These are phyloP conservation scores for Drosophila anomelani DNA, from an alignment of 2,888 invertebrate species.

Conservation along the genomic window DNA sequence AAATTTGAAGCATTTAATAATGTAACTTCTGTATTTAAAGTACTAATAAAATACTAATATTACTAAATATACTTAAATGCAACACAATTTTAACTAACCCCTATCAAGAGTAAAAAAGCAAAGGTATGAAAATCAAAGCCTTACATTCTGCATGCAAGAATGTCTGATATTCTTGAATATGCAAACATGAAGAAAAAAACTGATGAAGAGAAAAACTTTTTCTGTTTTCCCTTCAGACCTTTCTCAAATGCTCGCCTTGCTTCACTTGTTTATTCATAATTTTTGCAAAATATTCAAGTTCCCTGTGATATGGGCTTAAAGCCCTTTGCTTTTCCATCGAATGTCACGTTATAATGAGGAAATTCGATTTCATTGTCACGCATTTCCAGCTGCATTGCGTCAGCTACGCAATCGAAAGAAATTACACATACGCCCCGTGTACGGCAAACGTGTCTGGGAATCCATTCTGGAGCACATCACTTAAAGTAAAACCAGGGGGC, in stretches of 20 bases:
- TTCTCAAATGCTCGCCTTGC: neutral
- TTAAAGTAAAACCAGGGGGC: slow-evolving; percentile 28
- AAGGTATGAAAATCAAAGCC: slow-evolving; percentile 7
- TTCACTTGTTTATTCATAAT: slow-evolving; percentile 29
- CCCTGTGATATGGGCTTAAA: slow-evolving; percentile 7
- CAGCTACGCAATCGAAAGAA: slow-evolving; percentile 46
- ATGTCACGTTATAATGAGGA: slow-evolving; percentile 73
- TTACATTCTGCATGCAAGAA: slow-evolving; percentile 12
- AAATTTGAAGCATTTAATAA: too few species aligned
- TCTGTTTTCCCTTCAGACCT: neutral
- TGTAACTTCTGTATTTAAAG: too few species aligned
- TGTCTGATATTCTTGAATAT: slow-evolving; percentile 20
- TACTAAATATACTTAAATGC: neutral
- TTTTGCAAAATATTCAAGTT: slow-evolving; percentile 18
- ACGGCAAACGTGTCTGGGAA: slow-evolving; percentile 77
- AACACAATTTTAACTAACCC: neutral
- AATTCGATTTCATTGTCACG: slow-evolving; percentile 79
- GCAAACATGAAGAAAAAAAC: slow-evolving; percentile 6
- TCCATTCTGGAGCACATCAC: slow-evolving; percentile 50
- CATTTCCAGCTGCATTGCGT: slow-evolving; percentile 42
- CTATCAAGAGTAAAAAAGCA: neutral
- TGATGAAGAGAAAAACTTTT: slow-evolving; percentile 13
- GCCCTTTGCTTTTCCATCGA: slow-evolving; percentile 26
- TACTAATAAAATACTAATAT: too few species aligned
- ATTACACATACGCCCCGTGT: slow-evolving; percentile 68